Percentiles rank a stretch among this genome's conserved stretches.
Conservation (phyloP, 2,113 vertebrate genomes). For the Syngnathus typhle region DNA sequence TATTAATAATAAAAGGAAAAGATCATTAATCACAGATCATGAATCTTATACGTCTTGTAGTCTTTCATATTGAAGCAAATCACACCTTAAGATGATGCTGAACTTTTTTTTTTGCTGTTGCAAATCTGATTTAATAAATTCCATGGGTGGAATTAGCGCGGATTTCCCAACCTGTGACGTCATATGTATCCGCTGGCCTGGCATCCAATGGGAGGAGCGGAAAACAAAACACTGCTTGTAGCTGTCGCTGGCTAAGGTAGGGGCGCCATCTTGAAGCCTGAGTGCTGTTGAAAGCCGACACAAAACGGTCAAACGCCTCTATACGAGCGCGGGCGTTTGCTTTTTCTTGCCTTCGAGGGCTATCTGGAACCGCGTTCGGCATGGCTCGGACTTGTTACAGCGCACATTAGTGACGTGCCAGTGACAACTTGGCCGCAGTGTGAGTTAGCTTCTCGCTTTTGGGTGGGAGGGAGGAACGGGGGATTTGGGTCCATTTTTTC, state of each 20-base stretch:
- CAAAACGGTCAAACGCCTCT: slow-evolving; percentile 20
- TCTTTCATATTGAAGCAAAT: background rate
- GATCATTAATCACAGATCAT: slow-evolving; percentile 44
- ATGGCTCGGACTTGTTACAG: slow-evolving; percentile 14
- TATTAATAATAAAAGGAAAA: slow-evolving; percentile 61
- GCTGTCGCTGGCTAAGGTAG: slow-evolving; percentile 19
- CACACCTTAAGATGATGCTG: no score
- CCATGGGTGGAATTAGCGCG: slow-evolving; percentile 19
- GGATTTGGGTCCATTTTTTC: slow-evolving; percentile 26
- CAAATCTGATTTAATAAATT: no score
- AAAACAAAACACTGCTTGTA: background rate
- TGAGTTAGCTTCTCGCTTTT: slow-evolving; percentile 41
- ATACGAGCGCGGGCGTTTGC: background rate
- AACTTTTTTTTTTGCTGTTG: no score
- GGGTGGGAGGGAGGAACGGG: slow-evolving; percentile 41
- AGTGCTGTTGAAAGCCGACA: slow-evolving; percentile 56
- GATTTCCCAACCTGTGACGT: slow-evolving; percentile 48
- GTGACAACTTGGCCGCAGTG: slow-evolving; percentile 8
- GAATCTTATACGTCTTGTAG: background rate
- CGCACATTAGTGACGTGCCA: slow-evolving; percentile 11
- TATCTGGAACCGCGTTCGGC: background rate
- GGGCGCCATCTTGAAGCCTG: slow-evolving; percentile 69
- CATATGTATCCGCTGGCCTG: slow-evolving; percentile 24
- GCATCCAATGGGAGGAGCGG: slow-evolving; percentile 37
- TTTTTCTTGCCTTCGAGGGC: background rate